Evolutionary conservation across 2,888 invertebrate genomes (phyloP).

Genomic region (Drosophila putrida): DNA sequence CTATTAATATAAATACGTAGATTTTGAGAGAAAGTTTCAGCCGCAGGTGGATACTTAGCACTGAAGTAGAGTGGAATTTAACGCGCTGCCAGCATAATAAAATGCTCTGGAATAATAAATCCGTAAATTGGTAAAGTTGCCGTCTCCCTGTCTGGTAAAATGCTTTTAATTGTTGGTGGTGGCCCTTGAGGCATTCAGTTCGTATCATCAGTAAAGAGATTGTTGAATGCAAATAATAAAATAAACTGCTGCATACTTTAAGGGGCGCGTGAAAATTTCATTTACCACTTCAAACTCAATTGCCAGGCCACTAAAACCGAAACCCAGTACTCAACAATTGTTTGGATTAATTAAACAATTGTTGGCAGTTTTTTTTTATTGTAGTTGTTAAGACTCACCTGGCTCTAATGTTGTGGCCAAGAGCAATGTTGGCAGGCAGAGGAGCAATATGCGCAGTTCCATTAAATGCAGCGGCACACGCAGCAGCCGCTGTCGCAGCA

Average conservation of each 20-base stretch:
- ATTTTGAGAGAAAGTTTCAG: conserved; percentile 61
- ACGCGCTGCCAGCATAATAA: conserved; percentile 54
- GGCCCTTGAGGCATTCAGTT: conserved; percentile 7
- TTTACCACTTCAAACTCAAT: conserved; percentile 62
- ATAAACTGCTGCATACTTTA: conserved; percentile 59
- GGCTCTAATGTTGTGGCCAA: conserved; percentile 85
- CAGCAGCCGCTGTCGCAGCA: conserved; percentile 65
- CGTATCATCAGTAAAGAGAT: conserved; percentile 10
- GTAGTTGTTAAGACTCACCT: conserved; percentile 79
- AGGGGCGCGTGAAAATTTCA: conserved; percentile 58
- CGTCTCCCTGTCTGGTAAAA: conserved; percentile 17
- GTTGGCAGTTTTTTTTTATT: neutral
- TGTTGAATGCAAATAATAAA: conserved; percentile 66
- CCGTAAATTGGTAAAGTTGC: conserved; percentile 78
- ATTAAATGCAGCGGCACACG: conserved; percentile 84
- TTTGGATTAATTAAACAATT: conserved; percentile 60
- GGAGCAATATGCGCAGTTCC: conserved; percentile 85
- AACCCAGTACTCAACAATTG: conserved; percentile 24
- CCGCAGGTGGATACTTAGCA: conserved; percentile 70
- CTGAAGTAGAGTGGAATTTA: conserved; percentile 48
- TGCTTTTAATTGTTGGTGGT: conserved; percentile 45
- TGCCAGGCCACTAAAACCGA: conserved; percentile 55
- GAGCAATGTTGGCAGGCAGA: conserved; percentile 85
- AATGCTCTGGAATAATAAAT: conserved; percentile 74
- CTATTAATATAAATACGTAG: conserved; percentile 60